phyloP scores from a whole-genome alignment of 2,888 invertebrate genomes.

The Acanthosepion esculentum region DNA sequence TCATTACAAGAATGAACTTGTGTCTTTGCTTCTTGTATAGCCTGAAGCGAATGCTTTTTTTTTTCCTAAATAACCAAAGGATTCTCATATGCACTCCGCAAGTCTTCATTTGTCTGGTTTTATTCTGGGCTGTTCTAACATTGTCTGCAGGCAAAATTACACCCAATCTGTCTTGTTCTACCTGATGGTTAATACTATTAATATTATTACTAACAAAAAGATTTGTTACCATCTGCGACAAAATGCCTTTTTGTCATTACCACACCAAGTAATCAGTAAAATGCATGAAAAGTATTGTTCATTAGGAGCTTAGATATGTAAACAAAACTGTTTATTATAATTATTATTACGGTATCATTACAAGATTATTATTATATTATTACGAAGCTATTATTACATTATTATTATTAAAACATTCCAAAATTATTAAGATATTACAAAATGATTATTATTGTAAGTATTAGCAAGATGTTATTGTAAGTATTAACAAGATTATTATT shows the following conservation, averaged over 20 bases:
- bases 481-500: no score
- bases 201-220: not conserved
- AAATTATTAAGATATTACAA: no score
- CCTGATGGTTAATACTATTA: not conserved
- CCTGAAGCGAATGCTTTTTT: not conserved
- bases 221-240: not conserved
- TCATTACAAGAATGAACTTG: not conserved
- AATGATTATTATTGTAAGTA: no score
- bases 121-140: conserved; percentile 33
- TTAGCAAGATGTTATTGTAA: no score
- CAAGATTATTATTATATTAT: no score
- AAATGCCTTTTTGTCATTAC: not conserved
- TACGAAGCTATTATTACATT: no score
- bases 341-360: no score
- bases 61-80: not conserved
- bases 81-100: not conserved
- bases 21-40: not conserved
- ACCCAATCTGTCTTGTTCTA: not conserved
- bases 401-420: no score
- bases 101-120: not conserved
- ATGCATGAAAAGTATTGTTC: no score
- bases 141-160: conserved; percentile 10
- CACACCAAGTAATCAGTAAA: not conserved
- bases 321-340: no score
- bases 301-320: no score